Evolutionary conservation across 2,113 vertebrate genomes (phyloP).

Genomic region (Ramphastos sulfuratus): DNA sequence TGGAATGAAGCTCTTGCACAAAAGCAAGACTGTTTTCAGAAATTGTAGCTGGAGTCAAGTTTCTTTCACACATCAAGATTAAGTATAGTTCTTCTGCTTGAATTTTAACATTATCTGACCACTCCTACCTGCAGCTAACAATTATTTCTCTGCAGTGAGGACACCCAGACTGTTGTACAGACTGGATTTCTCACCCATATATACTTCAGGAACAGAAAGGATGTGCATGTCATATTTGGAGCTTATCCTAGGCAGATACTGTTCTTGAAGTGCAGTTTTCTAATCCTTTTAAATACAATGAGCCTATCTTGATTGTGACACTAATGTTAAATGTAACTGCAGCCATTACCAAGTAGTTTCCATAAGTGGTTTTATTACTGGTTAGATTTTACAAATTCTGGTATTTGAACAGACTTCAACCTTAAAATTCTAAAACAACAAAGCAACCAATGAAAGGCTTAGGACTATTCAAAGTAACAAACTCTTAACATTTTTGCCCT

Average conservation of each 20-base stretch:
- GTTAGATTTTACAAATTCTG: slow-evolving; percentile 87
- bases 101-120: background rate
- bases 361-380: slow-evolving; percentile 84
- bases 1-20: background rate
- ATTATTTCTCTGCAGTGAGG: background rate
- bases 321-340: slow-evolving; percentile 42
- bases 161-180: background rate
- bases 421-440: slow-evolving; percentile 86
- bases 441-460: slow-evolving; percentile 78
- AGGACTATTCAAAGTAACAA: slow-evolving; percentile 77
- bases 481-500: slow-evolving; percentile 80
- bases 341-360: slow-evolving; percentile 69
- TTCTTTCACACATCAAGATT: background rate
- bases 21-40: background rate
- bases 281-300: slow-evolving; percentile 1
- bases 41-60: background rate
- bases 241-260: slow-evolving; percentile 16
- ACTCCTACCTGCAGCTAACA: slow-evolving; percentile 28
- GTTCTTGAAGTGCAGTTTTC: slow-evolving; percentile 2
- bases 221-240: background rate
- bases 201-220: background rate
- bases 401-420: slow-evolving; percentile 80
- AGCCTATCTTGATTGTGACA: slow-evolving; percentile 11
- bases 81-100: background rate
- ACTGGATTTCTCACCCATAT: background rate